Conservation (phyloP, 2,797 vertebrate genomes). For the Pseudopleuronectes americanus region DNA sequence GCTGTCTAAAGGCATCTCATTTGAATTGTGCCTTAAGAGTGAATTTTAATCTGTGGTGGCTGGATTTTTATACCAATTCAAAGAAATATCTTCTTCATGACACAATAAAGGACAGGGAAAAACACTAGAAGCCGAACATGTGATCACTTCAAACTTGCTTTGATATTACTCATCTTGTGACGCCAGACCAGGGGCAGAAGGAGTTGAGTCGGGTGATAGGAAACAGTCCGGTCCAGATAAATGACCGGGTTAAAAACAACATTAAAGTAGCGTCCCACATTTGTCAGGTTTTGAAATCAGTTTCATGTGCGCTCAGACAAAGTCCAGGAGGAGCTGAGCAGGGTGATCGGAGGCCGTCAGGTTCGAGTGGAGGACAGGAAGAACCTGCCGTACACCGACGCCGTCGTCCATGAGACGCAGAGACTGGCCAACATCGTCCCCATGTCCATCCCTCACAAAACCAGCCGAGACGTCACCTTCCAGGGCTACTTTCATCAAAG, state of each 20-base stretch:
- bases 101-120: no score
- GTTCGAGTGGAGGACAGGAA: conserved; percentile 62
- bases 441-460: conserved; percentile 59
- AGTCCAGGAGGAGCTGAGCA: conserved; percentile 73
- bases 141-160: no score
- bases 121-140: no score
- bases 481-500: conserved; percentile 74
- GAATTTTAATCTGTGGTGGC: no score
- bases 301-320: conserved; percentile 45
- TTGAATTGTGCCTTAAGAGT: no score
- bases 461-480: conserved; percentile 70
- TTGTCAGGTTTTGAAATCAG: no score
- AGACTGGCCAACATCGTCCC: conserved; percentile 64
- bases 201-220: conserved; percentile 36
- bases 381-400: conserved; percentile 69
- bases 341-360: conserved; percentile 56
- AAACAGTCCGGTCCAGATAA: conserved; percentile 1
- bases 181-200: conserved; percentile 27
- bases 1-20: no score
- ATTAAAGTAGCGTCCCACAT: no score
- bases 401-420: conserved; percentile 78
- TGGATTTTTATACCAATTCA: no score
- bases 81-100: no score
- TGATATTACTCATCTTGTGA: no score
- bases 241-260: no score